phyloP scores from a whole-genome alignment of 1,140 invertebrate genomes.

The Musca vetustissima region DNA sequence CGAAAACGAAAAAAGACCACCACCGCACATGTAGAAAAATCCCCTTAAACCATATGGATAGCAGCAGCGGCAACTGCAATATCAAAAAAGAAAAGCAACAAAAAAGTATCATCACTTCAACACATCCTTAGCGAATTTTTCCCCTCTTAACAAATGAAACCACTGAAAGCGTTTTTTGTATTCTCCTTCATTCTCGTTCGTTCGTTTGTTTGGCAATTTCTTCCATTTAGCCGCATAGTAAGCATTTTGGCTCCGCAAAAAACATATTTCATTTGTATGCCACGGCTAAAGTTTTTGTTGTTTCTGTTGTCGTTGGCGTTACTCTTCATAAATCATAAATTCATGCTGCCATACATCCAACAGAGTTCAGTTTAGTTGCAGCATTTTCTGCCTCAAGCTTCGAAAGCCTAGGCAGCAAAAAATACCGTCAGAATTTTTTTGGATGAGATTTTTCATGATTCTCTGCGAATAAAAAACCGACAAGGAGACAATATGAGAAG shows the following conservation, averaged over 20 bases:
- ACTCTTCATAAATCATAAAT: slow-evolving; percentile 24
- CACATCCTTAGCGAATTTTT: neutral
- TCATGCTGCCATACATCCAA: slow-evolving; percentile 16
- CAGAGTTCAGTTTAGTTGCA: no score
- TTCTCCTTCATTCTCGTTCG: no score
- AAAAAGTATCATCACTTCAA: slow-evolving; percentile 19
- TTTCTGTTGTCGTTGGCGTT: neutral
- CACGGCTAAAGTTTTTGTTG: neutral
- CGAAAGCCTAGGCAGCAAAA: no score
- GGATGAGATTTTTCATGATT: no score
- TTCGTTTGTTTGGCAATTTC: no score
- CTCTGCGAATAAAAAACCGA: no score
- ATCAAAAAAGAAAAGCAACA: neutral
- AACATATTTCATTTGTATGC: neutral
- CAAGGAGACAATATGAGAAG: no score
- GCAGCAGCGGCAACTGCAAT: neutral
- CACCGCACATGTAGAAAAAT: no score
- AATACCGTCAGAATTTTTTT: no score
- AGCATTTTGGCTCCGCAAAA: slow-evolving; percentile 10
- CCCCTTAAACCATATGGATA: no score
- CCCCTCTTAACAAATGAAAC: slow-evolving; percentile 3
- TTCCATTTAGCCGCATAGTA: slow-evolving; percentile 21
- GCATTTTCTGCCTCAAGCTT: no score
- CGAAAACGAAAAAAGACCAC: no score
- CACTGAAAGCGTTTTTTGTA: slow-evolving; percentile 3